A percentile compares a stretch with the other conserved stretches of the same genome.
These are phyloP conservation scores for Temnothorax ravouxi DNA, from an alignment of 2,888 invertebrate genomes.

Conservation along the genomic window DNA sequence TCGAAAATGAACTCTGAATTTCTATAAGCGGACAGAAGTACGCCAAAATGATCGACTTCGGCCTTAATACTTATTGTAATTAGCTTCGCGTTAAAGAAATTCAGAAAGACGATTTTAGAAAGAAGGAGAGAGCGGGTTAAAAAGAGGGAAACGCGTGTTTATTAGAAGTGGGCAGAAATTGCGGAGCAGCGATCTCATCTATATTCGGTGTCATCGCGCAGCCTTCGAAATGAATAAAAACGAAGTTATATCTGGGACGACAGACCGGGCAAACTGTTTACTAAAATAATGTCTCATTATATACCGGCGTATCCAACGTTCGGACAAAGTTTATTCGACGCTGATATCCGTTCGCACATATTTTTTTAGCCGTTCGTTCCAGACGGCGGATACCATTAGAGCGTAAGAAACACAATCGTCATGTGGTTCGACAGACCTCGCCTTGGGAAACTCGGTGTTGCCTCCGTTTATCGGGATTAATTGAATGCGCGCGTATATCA, in stretches of 20 bases:
- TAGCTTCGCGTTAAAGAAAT: not conserved
- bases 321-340: not conserved
- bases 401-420: not conserved
- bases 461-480: conserved; percentile 34
- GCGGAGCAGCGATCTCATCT: not conserved
- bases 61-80: not conserved
- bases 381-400: not conserved
- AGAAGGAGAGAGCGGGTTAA: not conserved
- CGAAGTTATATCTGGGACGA: conserved; percentile 35
- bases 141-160: not conserved
- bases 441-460: not conserved
- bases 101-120: not conserved
- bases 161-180: conserved; percentile 1
- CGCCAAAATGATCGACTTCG: not conserved
- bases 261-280: conserved; percentile 18
- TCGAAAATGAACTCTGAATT: not conserved
- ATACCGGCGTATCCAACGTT: conserved; percentile 13
- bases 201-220: conserved; percentile 15
- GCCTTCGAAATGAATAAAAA: conserved; percentile 31
- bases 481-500: conserved; percentile 16
- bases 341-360: not conserved
- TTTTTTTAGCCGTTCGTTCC: not conserved
- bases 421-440: not conserved
- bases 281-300: conserved; percentile 31
- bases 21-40: not conserved